These are phyloP conservation scores for Acrobasis suavella DNA, from an alignment of 2,888 invertebrate species.

Conservation along the genomic window DNA sequence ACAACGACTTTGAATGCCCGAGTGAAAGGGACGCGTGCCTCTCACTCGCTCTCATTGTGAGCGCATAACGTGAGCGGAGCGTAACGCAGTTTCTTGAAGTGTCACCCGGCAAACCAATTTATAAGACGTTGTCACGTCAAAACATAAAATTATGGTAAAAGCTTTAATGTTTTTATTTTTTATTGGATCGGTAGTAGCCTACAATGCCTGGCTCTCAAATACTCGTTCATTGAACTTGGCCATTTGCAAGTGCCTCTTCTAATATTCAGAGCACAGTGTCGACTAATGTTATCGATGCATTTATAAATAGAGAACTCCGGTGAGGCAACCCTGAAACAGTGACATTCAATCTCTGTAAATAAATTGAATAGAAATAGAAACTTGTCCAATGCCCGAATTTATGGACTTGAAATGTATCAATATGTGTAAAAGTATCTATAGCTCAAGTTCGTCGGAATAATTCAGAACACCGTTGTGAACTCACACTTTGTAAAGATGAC, in stretches of 20 bases:
- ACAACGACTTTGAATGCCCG: too few relatives aligned
- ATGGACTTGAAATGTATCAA: background rate
- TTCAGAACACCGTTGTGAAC: too few relatives aligned
- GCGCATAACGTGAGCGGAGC: too few relatives aligned
- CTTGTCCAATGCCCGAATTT: background rate
- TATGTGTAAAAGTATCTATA: background rate
- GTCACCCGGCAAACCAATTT: too few relatives aligned
- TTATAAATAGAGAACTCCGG: conserved; percentile 14
- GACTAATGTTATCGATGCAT: conserved; percentile 20
- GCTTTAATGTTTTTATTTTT: conserved; percentile 4
- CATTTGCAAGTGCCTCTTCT: conserved; percentile 15
- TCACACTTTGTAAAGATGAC: too few relatives aligned
- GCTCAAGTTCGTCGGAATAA: too few relatives aligned
- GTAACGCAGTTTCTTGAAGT: too few relatives aligned
- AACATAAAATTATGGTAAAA: background rate
- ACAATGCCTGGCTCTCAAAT: conserved; percentile 5
- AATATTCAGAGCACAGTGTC: conserved; percentile 23
- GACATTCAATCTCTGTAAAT: background rate
- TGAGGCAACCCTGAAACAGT: conserved; percentile 12
- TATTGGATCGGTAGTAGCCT: conserved; percentile 17
- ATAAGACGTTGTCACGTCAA: too few relatives aligned
- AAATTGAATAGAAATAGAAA: conserved; percentile 5
- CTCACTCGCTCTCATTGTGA: too few relatives aligned
- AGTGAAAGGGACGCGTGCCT: too few relatives aligned
- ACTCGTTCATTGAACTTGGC: conserved; percentile 30